These are phyloP conservation scores for Cichlasoma orientale DNA, from an alignment of 2,797 vertebrate species.

Conservation along the genomic window DNA sequence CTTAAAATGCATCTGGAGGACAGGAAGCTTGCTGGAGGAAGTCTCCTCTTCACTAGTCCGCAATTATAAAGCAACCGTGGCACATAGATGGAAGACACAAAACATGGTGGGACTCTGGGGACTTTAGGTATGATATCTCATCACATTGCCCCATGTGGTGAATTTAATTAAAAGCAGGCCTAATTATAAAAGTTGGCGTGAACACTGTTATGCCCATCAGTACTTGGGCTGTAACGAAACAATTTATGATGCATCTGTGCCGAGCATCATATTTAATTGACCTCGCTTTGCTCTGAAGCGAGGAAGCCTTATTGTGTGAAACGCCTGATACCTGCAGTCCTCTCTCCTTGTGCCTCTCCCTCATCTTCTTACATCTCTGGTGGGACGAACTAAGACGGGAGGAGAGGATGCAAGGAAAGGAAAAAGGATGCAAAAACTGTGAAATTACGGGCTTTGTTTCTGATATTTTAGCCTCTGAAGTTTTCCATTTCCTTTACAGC, in stretches of 20 bases:
- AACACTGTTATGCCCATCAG: not conserved
- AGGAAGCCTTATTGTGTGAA: not conserved
- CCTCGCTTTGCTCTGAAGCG: not conserved
- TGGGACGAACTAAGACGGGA: not conserved
- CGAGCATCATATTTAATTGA: not conserved
- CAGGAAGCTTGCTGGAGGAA: not conserved
- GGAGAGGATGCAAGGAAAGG: not conserved
- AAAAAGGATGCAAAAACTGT: accelerated
- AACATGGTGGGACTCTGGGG: not conserved
- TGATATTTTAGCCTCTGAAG: not conserved
- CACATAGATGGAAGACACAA: not conserved
- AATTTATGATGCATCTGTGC: not conserved
- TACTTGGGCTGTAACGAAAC: not conserved
- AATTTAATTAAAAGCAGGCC: not conserved
- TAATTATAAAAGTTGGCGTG: not conserved
- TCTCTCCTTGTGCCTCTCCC: not conserved
- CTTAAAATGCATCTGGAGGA: not conserved
- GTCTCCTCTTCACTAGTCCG: not conserved
- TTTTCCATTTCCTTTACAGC: not conserved
- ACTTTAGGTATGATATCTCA: not conserved
- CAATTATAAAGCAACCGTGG: not conserved
- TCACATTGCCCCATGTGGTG: not conserved
- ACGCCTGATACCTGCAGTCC: not conserved
- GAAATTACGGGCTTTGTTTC: not conserved
- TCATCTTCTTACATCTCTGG: not conserved